Base-by-base conservation (phyloP, 2,888 invertebrate species). In the Drosophila anomalipes region DNA sequence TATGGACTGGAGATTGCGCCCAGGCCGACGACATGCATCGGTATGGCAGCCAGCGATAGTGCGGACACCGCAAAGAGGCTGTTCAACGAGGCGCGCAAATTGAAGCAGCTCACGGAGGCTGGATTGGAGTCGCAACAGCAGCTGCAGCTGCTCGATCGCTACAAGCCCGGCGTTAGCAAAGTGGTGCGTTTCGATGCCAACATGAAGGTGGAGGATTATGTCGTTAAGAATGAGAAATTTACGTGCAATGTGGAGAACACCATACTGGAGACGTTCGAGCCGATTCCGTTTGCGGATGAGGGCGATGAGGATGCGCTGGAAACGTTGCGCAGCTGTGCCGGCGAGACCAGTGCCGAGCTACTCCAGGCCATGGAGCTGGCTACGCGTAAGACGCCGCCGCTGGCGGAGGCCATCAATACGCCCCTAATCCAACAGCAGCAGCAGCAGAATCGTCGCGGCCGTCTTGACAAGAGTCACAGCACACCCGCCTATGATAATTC, bases 381-480 rank as follows among this genome's bases (percentile, higher is more conserved):
- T 5, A 81, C 62, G 19, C 74, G 76, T 2, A 82, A 78, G 6
- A 83, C 86, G 51, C 69, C 82, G 54, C 77, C 83, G 57, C 69
- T 91, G 44, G 83, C 90, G 33, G 92, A 93, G 78, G 92, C 92
- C 26, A 84, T 93, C 14, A 93, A 93, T 70, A 65, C 85, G 12
- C 86, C 92, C 9, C 74, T 92, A 6, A 78, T 79, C 32, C 78
- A 79, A n/a, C 65, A 47, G 47, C 47, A 47, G 47, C 47, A 77
- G 47, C 77, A 74, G 10, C 77, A 65, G n/a, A 86, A 85, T 35
- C 87, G 93, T 14, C 88, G 94, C 37, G 96, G 95, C 1, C 95
- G 95, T 77, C 93, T 97, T 60, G 97, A 97, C 93, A 97, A 97
- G 93, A 96, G 96, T 85, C 95, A 96, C 92, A 97, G 97, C 81